Evolutionary conservation across 1,140 invertebrate genomes (phyloP).

Genomic region (Plutomurus gul): DNA sequence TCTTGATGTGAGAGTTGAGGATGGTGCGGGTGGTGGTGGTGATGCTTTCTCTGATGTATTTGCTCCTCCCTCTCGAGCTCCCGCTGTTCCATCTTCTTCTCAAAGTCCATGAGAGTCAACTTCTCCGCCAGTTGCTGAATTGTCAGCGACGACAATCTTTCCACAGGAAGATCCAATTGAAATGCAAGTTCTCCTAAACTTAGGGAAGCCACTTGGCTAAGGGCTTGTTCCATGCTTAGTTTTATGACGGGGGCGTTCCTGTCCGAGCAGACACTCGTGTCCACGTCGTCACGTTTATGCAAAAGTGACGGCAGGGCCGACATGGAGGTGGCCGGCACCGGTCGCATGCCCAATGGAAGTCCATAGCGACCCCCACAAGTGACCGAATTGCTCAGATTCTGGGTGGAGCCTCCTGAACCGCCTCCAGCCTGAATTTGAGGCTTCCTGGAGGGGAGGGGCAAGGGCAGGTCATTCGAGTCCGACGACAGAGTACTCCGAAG

Average conservation of each 20-base stretch:
- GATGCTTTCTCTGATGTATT: neutral
- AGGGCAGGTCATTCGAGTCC: constrained; percentile 43
- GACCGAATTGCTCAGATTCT: neutral
- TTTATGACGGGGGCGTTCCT: constrained; percentile 15
- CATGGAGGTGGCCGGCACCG: neutral
- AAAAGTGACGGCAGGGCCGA: neutral
- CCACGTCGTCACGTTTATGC: neutral
- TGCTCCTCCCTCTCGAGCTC: constrained; percentile 35
- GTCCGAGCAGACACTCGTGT: neutral
- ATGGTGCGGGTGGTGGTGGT: neutral
- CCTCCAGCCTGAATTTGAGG: neutral
- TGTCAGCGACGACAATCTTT: constrained; percentile 79
- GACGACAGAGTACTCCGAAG: neutral
- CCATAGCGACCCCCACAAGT: constrained; percentile 20
- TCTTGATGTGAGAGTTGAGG: constrained; percentile 17
- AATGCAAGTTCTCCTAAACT: constrained; percentile 75
- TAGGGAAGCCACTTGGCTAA: constrained; percentile 78
- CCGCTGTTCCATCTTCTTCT: constrained; percentile 34
- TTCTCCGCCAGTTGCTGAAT: constrained; percentile 80
- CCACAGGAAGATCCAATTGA: constrained; percentile 74
- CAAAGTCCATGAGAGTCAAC: constrained; percentile 61
- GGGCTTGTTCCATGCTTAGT: constrained; percentile 59
- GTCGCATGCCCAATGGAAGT: neutral
- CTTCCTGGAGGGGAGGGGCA: constrained; percentile 46
- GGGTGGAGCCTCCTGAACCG: neutral